Evolutionary conservation across 2,797 vertebrate species (phyloP), one percentile per base, ranked within the genome.

Genomic region (Lates japonicus): DNA sequence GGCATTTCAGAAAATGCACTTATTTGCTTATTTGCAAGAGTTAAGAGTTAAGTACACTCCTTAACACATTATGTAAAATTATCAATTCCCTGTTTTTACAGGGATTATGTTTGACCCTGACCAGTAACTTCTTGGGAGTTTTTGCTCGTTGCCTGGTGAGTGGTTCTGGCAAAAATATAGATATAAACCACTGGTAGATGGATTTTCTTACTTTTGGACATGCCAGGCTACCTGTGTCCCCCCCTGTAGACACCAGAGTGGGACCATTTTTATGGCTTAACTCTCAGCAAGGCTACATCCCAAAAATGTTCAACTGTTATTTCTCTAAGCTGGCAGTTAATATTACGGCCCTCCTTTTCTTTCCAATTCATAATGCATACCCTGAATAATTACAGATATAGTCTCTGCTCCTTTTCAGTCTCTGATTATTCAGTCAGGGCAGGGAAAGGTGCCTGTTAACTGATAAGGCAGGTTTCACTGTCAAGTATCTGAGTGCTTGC

Each of bases 401-500:
- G 25, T 44, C n/a, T 51, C 22, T 35, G 33, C 35, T 87, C 63
- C 57, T 20, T 61, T 58, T 20, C 35, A 66, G 62, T 62, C 31
- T 51, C 48, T 65, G 42, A 82, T 71, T 82, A 44, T 66, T 72
- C 37, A 66, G 9, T 54, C 58, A 42, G n/a, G 16, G 39, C 46
- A 4, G 37, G 11, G 29, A 68, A 33, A 22, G 6, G 16, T 48
- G 60, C 7, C 22, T 42, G 60, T 46, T 55, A 61, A 61, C 39
- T 33, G 59, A 71, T 48, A 41, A 65, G 39, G 19, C 55, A 66
- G 81, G 37, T 69, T 63, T 69, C 20, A 70, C 52, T 61, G 37
- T 75, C 54, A 60, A 68, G 60, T 75, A 54, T 54, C 67, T 66
- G 69, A 77, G 70, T 58, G 70, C 60, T 65, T 57, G 19, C 29